Evolutionary conservation across 2,113 vertebrate species (phyloP).

Genomic region (Scophthalmus maximus): DNA sequence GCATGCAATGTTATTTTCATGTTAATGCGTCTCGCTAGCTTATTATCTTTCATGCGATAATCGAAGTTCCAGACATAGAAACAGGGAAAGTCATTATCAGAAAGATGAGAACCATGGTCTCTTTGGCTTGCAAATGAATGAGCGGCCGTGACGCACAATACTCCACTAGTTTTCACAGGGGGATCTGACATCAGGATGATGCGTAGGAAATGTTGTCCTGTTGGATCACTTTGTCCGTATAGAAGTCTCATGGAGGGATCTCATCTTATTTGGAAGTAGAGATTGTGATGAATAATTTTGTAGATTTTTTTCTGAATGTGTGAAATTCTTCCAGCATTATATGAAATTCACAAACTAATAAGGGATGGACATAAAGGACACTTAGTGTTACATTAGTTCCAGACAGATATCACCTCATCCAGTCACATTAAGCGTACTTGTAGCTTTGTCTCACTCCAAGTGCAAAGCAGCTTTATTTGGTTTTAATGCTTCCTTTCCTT

Average conservation of each 20-base stretch:
- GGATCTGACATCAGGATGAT: conserved; percentile 19
- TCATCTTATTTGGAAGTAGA: background rate
- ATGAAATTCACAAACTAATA: background rate
- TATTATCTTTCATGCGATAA: conserved; percentile 63
- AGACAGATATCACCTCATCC: conserved; percentile 50
- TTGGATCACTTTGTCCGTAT: background rate
- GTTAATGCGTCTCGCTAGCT: background rate
- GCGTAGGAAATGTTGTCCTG: conserved; percentile 5
- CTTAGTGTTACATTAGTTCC: conserved; percentile 22
- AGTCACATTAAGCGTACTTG: conserved; percentile 47
- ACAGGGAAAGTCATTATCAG: conserved; percentile 57
- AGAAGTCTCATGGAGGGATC: too few relatives aligned
- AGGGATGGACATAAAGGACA: conserved; percentile 14
- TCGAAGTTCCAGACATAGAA: conserved; percentile 59
- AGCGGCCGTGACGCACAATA: conserved; percentile 13
- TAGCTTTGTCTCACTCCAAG: conserved; percentile 58
- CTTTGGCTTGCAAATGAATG: conserved; percentile 53
- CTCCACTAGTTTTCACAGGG: conserved; percentile 27
- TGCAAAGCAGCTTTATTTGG: conserved; percentile 72
- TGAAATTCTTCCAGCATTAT: background rate
- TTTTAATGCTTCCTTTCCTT: conserved; percentile 68
- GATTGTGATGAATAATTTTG: background rate
- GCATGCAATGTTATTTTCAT: conserved; percentile 15
- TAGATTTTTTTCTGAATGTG: too few relatives aligned
- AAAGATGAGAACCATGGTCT: conserved; percentile 57